Evolutionary conservation across 2,113 vertebrate genomes (phyloP).

Genomic region (Murina feae): DNA sequence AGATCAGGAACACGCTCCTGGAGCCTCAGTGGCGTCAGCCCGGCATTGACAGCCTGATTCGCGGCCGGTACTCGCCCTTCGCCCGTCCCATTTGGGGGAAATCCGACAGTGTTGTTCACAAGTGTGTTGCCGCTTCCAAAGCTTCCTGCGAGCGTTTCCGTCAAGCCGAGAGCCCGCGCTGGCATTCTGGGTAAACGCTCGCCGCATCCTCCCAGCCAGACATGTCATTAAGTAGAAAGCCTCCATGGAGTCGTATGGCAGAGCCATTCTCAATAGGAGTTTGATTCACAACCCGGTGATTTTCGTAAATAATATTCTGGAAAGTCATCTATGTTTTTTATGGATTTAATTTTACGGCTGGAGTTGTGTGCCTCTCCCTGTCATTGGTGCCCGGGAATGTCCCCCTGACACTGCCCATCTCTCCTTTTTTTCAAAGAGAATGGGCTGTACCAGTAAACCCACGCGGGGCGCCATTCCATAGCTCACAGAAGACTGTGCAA

Average conservation of each 20-base stretch:
- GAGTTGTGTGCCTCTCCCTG: background rate
- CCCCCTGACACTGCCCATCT: background rate
- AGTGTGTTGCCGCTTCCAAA: slow-evolving; percentile 44
- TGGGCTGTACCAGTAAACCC: background rate
- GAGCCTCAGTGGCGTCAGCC: background rate
- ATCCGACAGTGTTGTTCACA: background rate
- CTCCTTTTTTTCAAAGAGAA: slow-evolving; percentile 8
- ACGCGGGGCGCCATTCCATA: background rate
- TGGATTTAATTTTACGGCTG: slow-evolving; percentile 2
- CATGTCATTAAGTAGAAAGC: slow-evolving; percentile 30
- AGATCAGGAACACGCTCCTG: background rate
- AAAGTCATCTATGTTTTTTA: slow-evolving; percentile 15
- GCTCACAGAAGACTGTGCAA: slow-evolving; percentile 3
- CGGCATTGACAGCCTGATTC: background rate
- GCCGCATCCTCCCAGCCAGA: slow-evolving; percentile 4
- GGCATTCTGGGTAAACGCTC: slow-evolving; percentile 42
- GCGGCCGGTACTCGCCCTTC: background rate
- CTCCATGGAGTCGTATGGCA: background rate
- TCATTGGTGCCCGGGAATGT: background rate
- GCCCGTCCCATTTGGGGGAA: background rate
- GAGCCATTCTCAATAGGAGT: slow-evolving; percentile 30
- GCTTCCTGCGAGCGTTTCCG: slow-evolving; percentile 37
- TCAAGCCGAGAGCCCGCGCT: slow-evolving; percentile 39
- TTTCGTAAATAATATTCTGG: slow-evolving; percentile 48
- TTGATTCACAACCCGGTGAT: background rate